Base-by-base conservation (phyloP, 2,797 vertebrate species). In the Scomberomorus guttatus region DNA sequence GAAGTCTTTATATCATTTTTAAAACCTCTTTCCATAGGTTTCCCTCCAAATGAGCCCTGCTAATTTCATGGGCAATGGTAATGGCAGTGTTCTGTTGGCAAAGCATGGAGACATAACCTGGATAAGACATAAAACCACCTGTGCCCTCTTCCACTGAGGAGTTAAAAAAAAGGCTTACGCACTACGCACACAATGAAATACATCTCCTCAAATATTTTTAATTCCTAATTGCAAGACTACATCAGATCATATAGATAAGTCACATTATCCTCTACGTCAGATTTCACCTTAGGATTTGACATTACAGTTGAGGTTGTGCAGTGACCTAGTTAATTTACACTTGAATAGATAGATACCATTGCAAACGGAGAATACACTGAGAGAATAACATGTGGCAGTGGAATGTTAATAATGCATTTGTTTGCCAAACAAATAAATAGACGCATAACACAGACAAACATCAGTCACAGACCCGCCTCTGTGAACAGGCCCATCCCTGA, bases 341-440 rank as follows among this genome's bases (percentile, higher is more conserved):
- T 83, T 90, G 90, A 93, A 90, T 85, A 13, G 78, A 79, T 71
- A 89, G 79, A 87, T 51, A 72, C 34, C 72, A 78, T 90, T 65
- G 84, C 80, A 83, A 88, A 86, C 65, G 44, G 66, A 80, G 79
- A 89, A 79, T 72, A 72, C 79, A 67, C 81, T 12, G 82, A 70
- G 71, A 90, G 84, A 83, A 91, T 84, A 89, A 72, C 86, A 85
- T 88, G 88, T 91, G 92, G 88, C 89, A 80, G 83, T 72, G 79
- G 72, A 83, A 90, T 84, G 91, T 94, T 91, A 93, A 94, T 94
- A 93, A 94, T 93, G 85, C 89, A 90, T 93, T 90, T 92, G 92
- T 94, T 92, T 94, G 90, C 90, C 90, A 88, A 91, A 92, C 90
- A 94, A 94, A 93, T 92, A 93, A 90, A 90, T 86, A 87, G 91